These are phyloP conservation scores for Stigmatopora nigra DNA, from an alignment of 2,113 vertebrate species.

Conservation along the genomic window DNA sequence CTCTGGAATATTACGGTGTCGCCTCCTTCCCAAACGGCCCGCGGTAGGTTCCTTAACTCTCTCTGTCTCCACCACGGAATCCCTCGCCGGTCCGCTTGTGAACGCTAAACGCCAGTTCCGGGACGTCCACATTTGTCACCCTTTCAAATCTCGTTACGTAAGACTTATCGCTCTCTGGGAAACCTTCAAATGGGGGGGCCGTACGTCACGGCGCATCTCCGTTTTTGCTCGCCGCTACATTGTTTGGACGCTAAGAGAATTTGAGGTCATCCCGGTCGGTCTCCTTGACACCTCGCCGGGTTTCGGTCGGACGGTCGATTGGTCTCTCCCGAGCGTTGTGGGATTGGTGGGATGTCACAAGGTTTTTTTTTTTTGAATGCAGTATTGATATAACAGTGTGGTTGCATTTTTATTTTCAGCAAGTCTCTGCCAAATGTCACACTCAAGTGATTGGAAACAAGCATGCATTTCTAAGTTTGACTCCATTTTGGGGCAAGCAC, in stretches of 20 bases:
- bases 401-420: not conserved
- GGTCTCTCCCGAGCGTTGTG: conserved; percentile 1
- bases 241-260: conserved; percentile 11
- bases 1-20: conserved; percentile 39
- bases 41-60: conserved; percentile 51
- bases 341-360: conserved; percentile 9
- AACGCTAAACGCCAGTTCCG: conserved; percentile 4
- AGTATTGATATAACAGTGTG: not conserved
- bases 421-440: not conserved
- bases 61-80: conserved; percentile 2
- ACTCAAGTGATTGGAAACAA: not conserved
- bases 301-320: not conserved
- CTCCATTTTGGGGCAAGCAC: not conserved
- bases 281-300: conserved; percentile 43
- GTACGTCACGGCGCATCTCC: conserved; percentile 35
- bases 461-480: not conserved
- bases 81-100: too few species aligned
- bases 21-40: conserved; percentile 26
- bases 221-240: conserved; percentile 2
- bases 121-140: not conserved
- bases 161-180: conserved; percentile 16
- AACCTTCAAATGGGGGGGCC: conserved; percentile 23
- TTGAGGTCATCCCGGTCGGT: conserved; percentile 33
- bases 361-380: conserved; percentile 1
- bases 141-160: conserved; percentile 33